Base-by-base conservation (phyloP, 2,797 vertebrate species). In the Crenuchus spilurus region DNA sequence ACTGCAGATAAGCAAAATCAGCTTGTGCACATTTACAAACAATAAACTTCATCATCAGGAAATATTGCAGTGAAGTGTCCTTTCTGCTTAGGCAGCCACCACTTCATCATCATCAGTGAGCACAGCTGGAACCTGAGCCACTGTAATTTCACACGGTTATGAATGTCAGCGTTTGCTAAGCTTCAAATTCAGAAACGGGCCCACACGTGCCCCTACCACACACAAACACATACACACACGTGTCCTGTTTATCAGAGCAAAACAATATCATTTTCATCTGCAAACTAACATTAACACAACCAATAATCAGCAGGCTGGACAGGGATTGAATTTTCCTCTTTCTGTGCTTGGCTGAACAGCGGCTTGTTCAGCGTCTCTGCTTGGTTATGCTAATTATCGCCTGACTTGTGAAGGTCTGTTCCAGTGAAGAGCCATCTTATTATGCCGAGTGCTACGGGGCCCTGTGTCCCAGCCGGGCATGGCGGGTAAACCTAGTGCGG, bases 331-430 rank as follows among this genome's bases (percentile, higher is more conserved):
- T 74, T 77, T 77, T 70, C 35, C 61, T 74, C 24, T 48, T 79
- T 58, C 60, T 77, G 72, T 73, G 80, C 80, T 81, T 73, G 52
- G 49, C 60, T 54, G 65, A 75, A 70, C 75, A 77, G 73, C 73
- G 74, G 77, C 78, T 79, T 77, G 80, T 82, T 77, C 78, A 72
- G 72, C 48, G 31, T 77, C 52, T 60, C 58, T 75, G 74, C 71
- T 79, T 79, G 68, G 78, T 58, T 79, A 68, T 77, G 69, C 78
- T 83, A 78, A 83, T 83, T 73, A 80, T 78, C 66, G 69, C 74
- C 76, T 71, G 80, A 73, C 76, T 83, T 69, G 42, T 60, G 74
- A 66, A 71, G 61, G 75, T 75, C 55, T 52, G 73, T 79, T 73
- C 73, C 79, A 78, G 72, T 69, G 58, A 39, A 76, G 80, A 66